Conservation (phyloP, 2,888 invertebrate species). For the Deilephila elpenor region DNA sequence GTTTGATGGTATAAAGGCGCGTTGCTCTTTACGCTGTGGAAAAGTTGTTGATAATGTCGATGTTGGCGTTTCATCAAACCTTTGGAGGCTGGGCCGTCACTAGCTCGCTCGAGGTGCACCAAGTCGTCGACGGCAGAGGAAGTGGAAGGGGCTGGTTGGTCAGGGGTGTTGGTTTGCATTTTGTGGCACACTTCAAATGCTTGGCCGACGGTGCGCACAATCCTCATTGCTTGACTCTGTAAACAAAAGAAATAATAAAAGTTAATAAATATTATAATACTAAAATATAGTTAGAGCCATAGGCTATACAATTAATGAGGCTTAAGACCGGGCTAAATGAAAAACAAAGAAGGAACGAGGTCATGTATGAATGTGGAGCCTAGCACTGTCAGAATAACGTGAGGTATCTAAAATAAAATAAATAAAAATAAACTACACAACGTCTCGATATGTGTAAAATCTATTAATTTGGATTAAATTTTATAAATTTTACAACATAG, state of each 20-base stretch:
- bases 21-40: background rate
- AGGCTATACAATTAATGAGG: background rate
- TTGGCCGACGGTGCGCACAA: slow-evolving; percentile 99
- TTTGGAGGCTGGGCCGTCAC: slow-evolving; percentile 64
- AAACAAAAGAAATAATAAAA: slow-evolving; percentile 40
- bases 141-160: slow-evolving; percentile 69
- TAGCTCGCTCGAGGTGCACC: slow-evolving; percentile 52
- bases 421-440: too few species aligned
- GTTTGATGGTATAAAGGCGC: background rate
- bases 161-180: slow-evolving; percentile 87
- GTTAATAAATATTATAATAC: background rate
- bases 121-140: slow-evolving; percentile 68
- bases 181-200: slow-evolving; percentile 99
- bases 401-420: too few species aligned
- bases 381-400: too few species aligned
- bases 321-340: too few species aligned
- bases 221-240: slow-evolving; percentile 99
- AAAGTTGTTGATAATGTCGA: background rate
- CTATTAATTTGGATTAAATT: too few species aligned
- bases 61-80: slow-evolving; percentile 54
- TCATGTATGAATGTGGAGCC: too few species aligned
- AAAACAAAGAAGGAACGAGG: too few species aligned
- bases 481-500: too few species aligned
- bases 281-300: background rate
- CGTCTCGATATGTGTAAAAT: too few species aligned